Conservation (phyloP, 2,113 vertebrate genomes). For the Crotalus helleri region DNA sequence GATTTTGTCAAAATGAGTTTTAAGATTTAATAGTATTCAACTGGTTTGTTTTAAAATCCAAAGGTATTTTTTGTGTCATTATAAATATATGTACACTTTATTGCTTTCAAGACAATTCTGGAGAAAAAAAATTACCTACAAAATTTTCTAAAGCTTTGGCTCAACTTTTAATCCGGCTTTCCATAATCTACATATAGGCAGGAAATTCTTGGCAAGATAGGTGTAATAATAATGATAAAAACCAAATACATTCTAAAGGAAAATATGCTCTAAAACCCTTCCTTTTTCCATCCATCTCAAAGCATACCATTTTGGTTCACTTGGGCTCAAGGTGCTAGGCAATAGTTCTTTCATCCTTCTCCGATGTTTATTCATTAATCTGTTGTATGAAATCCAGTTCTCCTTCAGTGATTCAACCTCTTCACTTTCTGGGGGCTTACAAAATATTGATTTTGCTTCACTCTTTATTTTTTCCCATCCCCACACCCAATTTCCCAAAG, state of each 20-base stretch:
- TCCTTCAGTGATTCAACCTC: constrained; percentile 19
- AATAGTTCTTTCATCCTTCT: constrained; percentile 32
- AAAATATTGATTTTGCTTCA: constrained; percentile 38
- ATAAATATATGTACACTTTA: neutral
- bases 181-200: neutral
- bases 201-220: neutral
- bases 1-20: neutral
- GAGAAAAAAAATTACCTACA: neutral
- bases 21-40: neutral
- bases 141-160: neutral
- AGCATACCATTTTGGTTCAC: constrained; percentile 43
- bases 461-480: neutral
- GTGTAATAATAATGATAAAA: neutral
- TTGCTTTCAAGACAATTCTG: neutral
- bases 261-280: neutral
- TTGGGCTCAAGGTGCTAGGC: constrained; percentile 22
- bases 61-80: neutral
- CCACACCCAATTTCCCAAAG: neutral
- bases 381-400: neutral
- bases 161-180: neutral
- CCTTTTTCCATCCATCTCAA: neutral
- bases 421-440: constrained; percentile 34
- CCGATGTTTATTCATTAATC: constrained; percentile 46
- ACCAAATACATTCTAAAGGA: neutral
- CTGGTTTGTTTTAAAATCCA: neutral